Conservation (phyloP, 2,888 invertebrate genomes). For the Clepsis dumicolana region DNA sequence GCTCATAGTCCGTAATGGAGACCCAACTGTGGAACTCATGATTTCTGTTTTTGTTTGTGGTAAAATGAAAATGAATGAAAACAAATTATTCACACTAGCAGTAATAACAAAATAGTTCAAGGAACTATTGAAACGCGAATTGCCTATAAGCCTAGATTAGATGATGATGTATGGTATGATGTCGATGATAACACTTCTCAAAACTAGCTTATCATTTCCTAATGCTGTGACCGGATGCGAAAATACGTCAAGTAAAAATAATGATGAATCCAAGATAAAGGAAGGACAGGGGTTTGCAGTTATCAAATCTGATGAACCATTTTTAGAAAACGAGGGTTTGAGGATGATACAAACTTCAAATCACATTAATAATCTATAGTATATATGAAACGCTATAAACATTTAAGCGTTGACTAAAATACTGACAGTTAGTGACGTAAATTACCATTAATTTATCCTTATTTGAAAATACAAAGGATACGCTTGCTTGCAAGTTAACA, state of each 20-base stretch:
- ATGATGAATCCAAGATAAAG: background rate
- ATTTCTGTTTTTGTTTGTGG: too few species aligned
- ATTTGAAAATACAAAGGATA: too few species aligned
- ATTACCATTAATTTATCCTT: too few species aligned
- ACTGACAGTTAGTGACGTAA: too few species aligned
- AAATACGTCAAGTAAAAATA: background rate
- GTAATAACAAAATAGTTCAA: background rate
- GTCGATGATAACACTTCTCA: background rate
- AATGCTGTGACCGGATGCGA: background rate
- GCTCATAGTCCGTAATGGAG: background rate
- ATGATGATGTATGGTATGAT: background rate
- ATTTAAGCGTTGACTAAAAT: too few species aligned
- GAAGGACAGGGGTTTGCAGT: background rate
- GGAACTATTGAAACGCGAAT: background rate
- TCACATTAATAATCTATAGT: too few species aligned
- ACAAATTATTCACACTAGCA: background rate
- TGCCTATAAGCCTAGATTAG: background rate
- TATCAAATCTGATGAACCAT: slow-evolving; percentile 7
- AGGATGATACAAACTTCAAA: too few species aligned
- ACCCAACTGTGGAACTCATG: too few species aligned
- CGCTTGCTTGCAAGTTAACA: background rate
- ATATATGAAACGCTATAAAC: background rate
- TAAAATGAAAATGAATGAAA: background rate
- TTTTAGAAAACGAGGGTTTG: background rate
- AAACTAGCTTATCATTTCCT: slow-evolving; percentile 1